Percentiles rank a stretch among this genome's conserved stretches.
These are phyloP conservation scores for Phortica magna DNA, from an alignment of 2,888 invertebrate species.

Conservation along the genomic window DNA sequence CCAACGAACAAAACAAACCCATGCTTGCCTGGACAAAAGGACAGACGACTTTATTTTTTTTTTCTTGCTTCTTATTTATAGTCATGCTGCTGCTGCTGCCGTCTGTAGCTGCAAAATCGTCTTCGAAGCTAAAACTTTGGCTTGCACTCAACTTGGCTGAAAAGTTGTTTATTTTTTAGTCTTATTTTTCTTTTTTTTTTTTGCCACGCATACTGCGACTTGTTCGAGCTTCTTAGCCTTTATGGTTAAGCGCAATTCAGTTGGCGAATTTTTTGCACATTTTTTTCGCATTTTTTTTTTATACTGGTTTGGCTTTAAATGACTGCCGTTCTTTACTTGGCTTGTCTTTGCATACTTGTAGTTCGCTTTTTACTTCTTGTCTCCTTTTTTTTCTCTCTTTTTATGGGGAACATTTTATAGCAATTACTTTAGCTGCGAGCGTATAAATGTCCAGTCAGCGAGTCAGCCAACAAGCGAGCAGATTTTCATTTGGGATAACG, in stretches of 20 bases:
- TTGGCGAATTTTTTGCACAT: neutral
- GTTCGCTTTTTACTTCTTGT: neutral
- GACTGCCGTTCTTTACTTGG: slow-evolving; percentile 14
- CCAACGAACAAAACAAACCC: too few relatives aligned
- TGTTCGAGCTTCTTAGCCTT: neutral
- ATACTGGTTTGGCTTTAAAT: neutral
- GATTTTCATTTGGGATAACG: slow-evolving; percentile 30
- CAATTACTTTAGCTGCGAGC: slow-evolving; percentile 32
- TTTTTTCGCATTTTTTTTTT: neutral
- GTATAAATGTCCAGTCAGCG: slow-evolving; percentile 18
- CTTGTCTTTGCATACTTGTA: slow-evolving; percentile 20
- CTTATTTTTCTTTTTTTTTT: neutral
- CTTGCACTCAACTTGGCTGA: neutral
- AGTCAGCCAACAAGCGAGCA: neutral
- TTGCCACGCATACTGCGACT: neutral
- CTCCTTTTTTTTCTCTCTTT: neutral
- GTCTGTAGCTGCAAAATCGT: slow-evolving; percentile 15
- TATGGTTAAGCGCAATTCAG: neutral
- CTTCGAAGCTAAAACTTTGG: neutral
- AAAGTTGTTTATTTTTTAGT: too few relatives aligned
- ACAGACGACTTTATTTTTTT: neutral
- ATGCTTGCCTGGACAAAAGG: neutral
- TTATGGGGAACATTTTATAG: slow-evolving; percentile 26
- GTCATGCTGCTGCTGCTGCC: slow-evolving; percentile 8
- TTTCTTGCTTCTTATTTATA: neutral